Conservation (phyloP, 2,888 invertebrate genomes). For the Habroteleia sp. region DNA sequence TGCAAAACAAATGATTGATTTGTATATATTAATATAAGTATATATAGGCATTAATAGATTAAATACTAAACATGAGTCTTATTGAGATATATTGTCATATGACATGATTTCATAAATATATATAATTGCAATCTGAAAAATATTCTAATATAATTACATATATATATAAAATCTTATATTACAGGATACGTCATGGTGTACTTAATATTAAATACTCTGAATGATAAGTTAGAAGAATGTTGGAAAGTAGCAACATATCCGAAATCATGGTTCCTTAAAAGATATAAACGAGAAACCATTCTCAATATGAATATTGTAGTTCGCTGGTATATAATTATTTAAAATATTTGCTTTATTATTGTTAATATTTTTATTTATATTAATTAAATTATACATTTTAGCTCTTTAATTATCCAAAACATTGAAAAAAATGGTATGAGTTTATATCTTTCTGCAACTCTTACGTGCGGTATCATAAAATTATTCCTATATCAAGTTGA, state of each 20-base stretch:
- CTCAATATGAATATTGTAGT: neutral
- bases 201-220: neutral
- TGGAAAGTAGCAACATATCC: conserved; percentile 5
- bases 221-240: neutral
- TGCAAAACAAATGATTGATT: too few relatives aligned
- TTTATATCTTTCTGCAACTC: conserved; percentile 4
- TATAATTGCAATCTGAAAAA: too few relatives aligned
- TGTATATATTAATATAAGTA: too few relatives aligned
- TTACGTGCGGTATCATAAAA: neutral
- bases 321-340: neutral
- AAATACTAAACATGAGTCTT: too few relatives aligned
- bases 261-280: conserved; percentile 1
- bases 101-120: too few relatives aligned
- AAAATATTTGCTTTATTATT: too few relatives aligned
- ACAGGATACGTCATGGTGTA: neutral
- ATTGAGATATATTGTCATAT: too few relatives aligned
- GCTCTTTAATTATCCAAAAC: neutral
- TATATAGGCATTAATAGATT: too few relatives aligned
- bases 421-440: neutral
- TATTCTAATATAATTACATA: too few relatives aligned
- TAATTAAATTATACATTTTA: neutral
- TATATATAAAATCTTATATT: too few relatives aligned
- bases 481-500: neutral
- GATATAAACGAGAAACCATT: neutral
- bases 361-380: neutral